These are phyloP conservation scores for Tromatobia lineatoria DNA, from an alignment of 2,888 invertebrate species.

Conservation along the genomic window DNA sequence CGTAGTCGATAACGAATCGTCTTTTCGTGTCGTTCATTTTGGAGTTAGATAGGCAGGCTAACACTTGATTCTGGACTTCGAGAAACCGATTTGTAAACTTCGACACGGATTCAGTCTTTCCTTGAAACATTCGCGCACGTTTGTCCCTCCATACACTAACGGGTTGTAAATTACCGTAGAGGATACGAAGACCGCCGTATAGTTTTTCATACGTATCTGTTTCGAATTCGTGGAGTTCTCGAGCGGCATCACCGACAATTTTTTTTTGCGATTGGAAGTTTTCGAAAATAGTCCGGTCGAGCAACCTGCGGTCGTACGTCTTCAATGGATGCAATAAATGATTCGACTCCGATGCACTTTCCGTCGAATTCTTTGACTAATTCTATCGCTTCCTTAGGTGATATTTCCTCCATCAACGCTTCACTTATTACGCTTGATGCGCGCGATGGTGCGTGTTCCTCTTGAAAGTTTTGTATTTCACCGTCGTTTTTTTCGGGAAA, in stretches of 20 bases:
- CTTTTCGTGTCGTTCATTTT: neutral
- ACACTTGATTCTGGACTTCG: conserved; percentile 17
- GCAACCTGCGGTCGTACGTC: conserved; percentile 1
- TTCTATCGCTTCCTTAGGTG: conserved; percentile 17
- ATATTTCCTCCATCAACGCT: neutral
- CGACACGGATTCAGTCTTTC: conserved; percentile 7
- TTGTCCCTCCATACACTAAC: conserved; percentile 16
- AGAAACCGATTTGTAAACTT: conserved; percentile 34
- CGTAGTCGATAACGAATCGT: neutral
- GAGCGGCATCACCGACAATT: conserved; percentile 16
- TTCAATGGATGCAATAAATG: conserved; percentile 17
- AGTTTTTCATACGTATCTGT: conserved; percentile 1
- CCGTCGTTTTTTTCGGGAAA: neutral
- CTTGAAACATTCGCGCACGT: conserved; percentile 7
- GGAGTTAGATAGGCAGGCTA: neutral
- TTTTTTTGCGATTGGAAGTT: too few relatives aligned
- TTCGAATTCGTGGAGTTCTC: conserved; percentile 25
- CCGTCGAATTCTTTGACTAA: conserved; percentile 4
- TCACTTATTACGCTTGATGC: neutral
- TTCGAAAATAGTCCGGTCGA: neutral
- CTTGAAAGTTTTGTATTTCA: neutral
- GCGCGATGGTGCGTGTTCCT: neutral
- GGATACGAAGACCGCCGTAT: neutral
- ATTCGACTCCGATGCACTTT: conserved; percentile 6
- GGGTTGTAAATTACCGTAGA: conserved; percentile 13